phyloP scores from a whole-genome alignment of 1,140 invertebrate genomes.

The Venustaconcha ellipsiformis region DNA sequence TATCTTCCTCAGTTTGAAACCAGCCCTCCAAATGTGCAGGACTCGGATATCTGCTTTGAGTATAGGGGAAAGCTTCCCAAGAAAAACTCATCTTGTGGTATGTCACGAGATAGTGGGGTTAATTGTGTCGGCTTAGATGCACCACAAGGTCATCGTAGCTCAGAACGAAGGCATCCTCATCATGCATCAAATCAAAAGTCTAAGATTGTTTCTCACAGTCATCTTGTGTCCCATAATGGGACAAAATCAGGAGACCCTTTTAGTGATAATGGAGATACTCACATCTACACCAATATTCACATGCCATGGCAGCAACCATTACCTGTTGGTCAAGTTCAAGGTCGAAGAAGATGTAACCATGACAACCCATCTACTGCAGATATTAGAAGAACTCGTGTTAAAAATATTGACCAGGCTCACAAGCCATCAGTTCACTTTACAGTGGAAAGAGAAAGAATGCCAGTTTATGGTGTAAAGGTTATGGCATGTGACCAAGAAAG shows the following conservation, averaged over 20 bases:
- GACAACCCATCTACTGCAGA: neutral
- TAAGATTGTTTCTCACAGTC: too few species aligned
- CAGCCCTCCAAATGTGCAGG: conserved; percentile 6
- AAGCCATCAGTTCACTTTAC: too few species aligned
- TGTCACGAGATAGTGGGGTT: conserved; percentile 60
- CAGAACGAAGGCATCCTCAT: neutral
- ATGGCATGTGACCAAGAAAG: too few species aligned
- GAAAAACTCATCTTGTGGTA: conserved; percentile 51
- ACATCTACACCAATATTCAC: conserved; percentile 32
- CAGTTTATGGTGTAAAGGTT: too few species aligned
- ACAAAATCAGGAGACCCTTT: conserved; percentile 13
- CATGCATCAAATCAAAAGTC: too few species aligned
- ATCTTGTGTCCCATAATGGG: neutral
- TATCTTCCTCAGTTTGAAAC: conserved; percentile 8
- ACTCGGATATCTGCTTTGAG: conserved; percentile 57
- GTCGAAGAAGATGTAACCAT: neutral
- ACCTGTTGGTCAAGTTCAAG: conserved; percentile 4
- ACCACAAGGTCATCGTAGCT: conserved; percentile 11
- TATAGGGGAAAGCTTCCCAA: conserved; percentile 57
- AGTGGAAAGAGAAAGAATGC: too few species aligned
- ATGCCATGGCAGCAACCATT: conserved; percentile 18
- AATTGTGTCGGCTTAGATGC: conserved; percentile 57
- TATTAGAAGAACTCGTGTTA: too few species aligned
- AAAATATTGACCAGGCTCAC: too few species aligned
- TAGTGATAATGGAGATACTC: conserved; percentile 10